Percentiles rank a stretch among this genome's conserved stretches.
phyloP scores from a whole-genome alignment of 2,113 vertebrate species.

The Pipra filicauda region DNA sequence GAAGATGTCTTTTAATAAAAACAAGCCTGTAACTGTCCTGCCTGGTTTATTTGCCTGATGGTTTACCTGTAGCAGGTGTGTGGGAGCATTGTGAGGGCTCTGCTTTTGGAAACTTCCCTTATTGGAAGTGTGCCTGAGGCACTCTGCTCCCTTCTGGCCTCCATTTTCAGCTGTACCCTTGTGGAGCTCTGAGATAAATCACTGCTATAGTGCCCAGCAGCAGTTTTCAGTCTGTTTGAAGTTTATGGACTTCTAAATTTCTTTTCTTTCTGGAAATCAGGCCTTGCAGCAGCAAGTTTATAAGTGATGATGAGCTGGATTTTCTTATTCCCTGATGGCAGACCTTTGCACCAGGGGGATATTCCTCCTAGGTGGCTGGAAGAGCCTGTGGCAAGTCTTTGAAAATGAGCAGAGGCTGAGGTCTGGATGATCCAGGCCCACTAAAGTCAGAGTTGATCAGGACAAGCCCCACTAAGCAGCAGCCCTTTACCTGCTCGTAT shows the following conservation, averaged over 20 bases:
- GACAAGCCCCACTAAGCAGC: accelerated
- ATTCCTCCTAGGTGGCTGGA: not conserved
- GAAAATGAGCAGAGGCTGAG: not conserved
- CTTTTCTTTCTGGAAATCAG: not conserved
- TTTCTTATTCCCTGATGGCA: not conserved
- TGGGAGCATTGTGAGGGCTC: not conserved
- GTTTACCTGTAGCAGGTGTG: not conserved
- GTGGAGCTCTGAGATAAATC: not conserved
- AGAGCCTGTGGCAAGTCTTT: not conserved
- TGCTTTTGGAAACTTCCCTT: not conserved
- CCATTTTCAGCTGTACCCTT: not conserved
- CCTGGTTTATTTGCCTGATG: not conserved
- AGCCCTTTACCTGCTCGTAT: not conserved
- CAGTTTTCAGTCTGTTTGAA: not conserved
- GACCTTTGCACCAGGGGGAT: not conserved
- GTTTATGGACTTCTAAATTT: not conserved
- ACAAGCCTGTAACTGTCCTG: not conserved
- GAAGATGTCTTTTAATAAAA: slow-evolving; percentile 63
- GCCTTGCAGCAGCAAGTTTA: not conserved
- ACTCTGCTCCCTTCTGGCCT: not conserved
- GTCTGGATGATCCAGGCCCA: not conserved
- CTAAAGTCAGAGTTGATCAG: not conserved
- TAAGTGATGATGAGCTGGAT: not conserved
- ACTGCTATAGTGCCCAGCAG: not conserved
- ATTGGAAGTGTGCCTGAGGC: not conserved